Base-by-base conservation (phyloP, 2,113 vertebrate species). In the Serinus canaria region DNA sequence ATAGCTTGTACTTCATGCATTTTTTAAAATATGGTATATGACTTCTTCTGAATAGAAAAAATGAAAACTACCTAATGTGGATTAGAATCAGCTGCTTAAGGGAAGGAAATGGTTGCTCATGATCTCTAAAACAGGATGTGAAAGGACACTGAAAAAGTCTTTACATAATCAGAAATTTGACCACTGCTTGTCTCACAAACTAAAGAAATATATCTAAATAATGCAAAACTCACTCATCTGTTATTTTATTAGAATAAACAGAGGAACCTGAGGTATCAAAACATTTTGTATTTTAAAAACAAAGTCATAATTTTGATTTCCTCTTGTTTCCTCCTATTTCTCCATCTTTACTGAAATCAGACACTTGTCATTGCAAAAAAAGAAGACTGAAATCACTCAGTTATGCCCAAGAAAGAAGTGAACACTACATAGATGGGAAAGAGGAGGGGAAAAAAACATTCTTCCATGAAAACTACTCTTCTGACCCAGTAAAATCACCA, bases 371-470 rank as follows among this genome's bases (percentile, higher is more conserved):
- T 6, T 67, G 24, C 5, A 80, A 79, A 84, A 59, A 69, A 66
- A 19, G 0, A 52, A 41, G 27, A 35, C 3, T 23, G 39, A 67
- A 43, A 66, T 89, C 15, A n/a, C 6, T 53, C 2, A 1, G 15
- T 58, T 50, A 44, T 14, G 33, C 30, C 16, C 39, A 94, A 13
- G 28, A 74, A 72, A 80, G 31, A 37, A 9, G 3, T 0, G 0
- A 84, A 47, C 21, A 24, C 31, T 30, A 30, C 17, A 27, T 0
- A 33, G 22, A 2, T 37, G 15, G n/a, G 13, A 77, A 10, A 78
- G 27, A 4, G 11, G 16, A 75, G 6, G 9, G 31, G 4, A 15
- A 60, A 73, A 59, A n/a, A 0, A 2, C 4, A 78, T 2, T 2
- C 20, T 69, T 50, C 37, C 35, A 83, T 18, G 15, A 56, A 55